Evolutionary conservation across 2,797 vertebrate species (phyloP), one percentile per base, ranked within the genome.

Genomic region (Orestias chungarensis): DNA sequence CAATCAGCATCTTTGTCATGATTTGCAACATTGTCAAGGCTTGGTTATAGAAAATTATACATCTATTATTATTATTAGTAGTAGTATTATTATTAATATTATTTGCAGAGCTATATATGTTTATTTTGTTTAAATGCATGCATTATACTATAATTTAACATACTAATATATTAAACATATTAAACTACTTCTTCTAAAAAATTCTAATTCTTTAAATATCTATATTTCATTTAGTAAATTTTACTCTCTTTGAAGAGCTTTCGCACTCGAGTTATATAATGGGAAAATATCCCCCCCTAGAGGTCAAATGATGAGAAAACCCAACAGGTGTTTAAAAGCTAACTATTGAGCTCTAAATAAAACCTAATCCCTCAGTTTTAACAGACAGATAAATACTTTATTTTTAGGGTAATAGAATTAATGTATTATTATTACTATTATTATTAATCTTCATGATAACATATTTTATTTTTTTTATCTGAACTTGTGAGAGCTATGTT

Each of bases 261-360:
- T 29, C 0, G 5, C 12, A 8, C 0, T 11, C 4, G 0, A 40
- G 0, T 11, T 38, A 57, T 20, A 69, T 71, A 77, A 12, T 71
- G 66, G 76, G 66, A 66, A 23, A 27, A 54, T 68, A 54, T 0
- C 82, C 12, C 86, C 88, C 79, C 75, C 90, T 90, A 67, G 29
- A 75, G 88, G 85, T 33, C 40, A 78, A 49, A 0, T 75, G n/a
- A 14, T 29, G 42, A 43, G 42, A 17, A 78, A 67, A 29, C 1
- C 55, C 75, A 86, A 83, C 81, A 84, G 79, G 78, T 83, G 14
- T 11, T 40, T 6, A 52, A 54, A 42, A 42, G 40, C 40, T 42
- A 7, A 18, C 3, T 57, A 31, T 18, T 57, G 20, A 5, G 44
- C 44, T 18, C 20, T 20, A 47, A 8, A 17, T 46, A 3, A 18